Percentiles rank a stretch among this genome's conserved stretches.
Conservation (phyloP, 2,888 invertebrate genomes). For the Blera fallax region DNA sequence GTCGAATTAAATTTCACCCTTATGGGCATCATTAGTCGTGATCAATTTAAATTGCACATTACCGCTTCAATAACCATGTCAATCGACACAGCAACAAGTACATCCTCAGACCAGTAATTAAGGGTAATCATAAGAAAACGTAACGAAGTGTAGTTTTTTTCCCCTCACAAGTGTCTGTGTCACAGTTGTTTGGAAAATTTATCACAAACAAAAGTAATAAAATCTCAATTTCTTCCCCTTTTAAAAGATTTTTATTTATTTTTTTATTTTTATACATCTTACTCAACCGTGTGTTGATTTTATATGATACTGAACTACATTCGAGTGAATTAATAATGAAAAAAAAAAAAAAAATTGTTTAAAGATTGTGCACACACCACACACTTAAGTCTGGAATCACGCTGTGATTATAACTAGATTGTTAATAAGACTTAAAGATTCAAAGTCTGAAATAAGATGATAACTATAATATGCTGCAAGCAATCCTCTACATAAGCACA, state of each 20-base stretch:
- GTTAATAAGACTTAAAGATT: constrained; percentile 23
- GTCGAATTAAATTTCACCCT: constrained; percentile 30
- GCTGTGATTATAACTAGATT: constrained; percentile 20
- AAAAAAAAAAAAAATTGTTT: background rate
- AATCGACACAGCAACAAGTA: constrained; percentile 14
- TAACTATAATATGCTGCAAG: constrained; percentile 36
- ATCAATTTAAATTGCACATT: constrained; percentile 41
- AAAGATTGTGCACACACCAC: constrained; percentile 3
- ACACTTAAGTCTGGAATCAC: constrained; percentile 15
- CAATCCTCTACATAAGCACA: constrained; percentile 8
- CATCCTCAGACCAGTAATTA: constrained; percentile 21
- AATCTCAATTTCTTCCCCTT: constrained; percentile 1
- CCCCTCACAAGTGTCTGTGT: background rate
- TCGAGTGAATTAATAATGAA: constrained; percentile 20
- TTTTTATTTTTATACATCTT: no score
- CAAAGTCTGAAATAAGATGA: constrained; percentile 33
- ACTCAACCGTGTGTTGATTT: background rate
- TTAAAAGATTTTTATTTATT: background rate
- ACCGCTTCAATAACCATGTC: constrained; percentile 18
- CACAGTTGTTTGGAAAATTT: background rate
- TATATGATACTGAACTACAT: constrained; percentile 51
- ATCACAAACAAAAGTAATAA: no score
- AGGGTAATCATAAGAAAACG: background rate
- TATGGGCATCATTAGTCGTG: constrained; percentile 47
- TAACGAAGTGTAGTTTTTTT: background rate